A percentile compares a stretch with the other conserved stretches of the same genome.
These are phyloP conservation scores for Myiotriccus ornatus DNA, from an alignment of 2,797 vertebrate genomes.

Conservation along the genomic window DNA sequence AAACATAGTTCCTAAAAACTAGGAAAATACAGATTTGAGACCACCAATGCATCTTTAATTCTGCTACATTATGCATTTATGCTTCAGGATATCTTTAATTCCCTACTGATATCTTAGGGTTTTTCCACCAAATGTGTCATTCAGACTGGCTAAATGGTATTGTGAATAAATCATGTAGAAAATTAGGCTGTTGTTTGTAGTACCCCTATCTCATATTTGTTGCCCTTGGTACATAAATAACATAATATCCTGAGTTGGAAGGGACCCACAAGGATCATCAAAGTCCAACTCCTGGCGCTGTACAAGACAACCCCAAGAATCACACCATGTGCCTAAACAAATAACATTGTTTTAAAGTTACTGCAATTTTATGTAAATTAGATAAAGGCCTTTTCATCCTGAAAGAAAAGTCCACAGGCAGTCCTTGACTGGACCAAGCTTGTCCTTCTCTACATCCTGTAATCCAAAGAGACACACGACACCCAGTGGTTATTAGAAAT, in stretches of 20 bases:
- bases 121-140: not conserved
- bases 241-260: not conserved
- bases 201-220: not conserved
- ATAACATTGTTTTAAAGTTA: not conserved
- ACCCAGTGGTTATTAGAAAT: slow-evolving; percentile 44
- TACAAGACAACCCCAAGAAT: not conserved
- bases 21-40: not conserved
- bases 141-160: not conserved
- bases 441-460: not conserved
- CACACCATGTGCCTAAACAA: not conserved
- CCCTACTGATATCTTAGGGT: not conserved
- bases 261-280: too few relatives aligned
- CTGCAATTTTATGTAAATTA: not conserved
- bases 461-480: slow-evolving; percentile 41
- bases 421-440: not conserved
- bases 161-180: not conserved
- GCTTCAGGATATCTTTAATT: not conserved
- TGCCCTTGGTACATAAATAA: not conserved
- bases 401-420: not conserved
- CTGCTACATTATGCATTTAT: not conserved
- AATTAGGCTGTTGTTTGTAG: not conserved
- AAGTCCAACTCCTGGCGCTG: not conserved
- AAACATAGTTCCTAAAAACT: not conserved
- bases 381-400: not conserved
- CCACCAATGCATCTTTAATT: not conserved